Evolutionary conservation across 1,140 invertebrate species (phyloP), one percentile per base, ranked within the genome.

Genomic region (Pachyrhynchus sulphureomaculatus): DNA sequence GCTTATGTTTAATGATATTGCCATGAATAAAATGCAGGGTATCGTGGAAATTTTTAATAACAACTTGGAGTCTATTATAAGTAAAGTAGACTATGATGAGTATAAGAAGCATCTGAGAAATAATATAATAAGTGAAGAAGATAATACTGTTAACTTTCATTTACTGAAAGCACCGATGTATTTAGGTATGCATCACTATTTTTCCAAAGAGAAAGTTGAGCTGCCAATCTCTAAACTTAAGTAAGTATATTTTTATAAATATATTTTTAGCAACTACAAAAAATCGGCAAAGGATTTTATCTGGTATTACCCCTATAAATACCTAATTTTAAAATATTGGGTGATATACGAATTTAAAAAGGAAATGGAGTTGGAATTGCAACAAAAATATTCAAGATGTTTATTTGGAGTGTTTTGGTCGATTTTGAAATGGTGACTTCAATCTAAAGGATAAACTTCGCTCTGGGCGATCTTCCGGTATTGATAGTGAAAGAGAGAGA

Each of bases 221-320:
- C 65, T 77, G 39, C 76, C 75, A 29, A 74, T 77, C 34, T 65
- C 72, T 10, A 45, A 68, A 34, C 71, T 56, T 42, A 73, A 69
- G 74, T 77, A 68, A 71, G 65, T 64, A 21, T 37, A 57, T 15
- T 44, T 29, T 18, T n/a, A n/a, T n/a, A n/a, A n/a, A n/a, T n/a
- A n/a, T n/a, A n/a, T n/a, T n/a, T n/a, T n/a, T n/a, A n/a, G n/a
- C n/a, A n/a, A n/a, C n/a, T n/a, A n/a, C n/a, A n/a, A n/a, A n/a
- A n/a, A n/a, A n/a, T n/a, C n/a, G n/a, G n/a, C n/a, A n/a, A n/a
- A n/a, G n/a, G n/a, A n/a, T n/a, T n/a, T n/a, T n/a, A n/a, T n/a
- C n/a, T n/a, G n/a, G n/a, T n/a, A n/a, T n/a, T n/a, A n/a, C n/a
- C n/a, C n/a, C n/a, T n/a, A n/a, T n/a, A n/a, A n/a, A n/a, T n/a